Base-by-base conservation (phyloP, 2,113 vertebrate species). In the Psittacara wagleri region DNA sequence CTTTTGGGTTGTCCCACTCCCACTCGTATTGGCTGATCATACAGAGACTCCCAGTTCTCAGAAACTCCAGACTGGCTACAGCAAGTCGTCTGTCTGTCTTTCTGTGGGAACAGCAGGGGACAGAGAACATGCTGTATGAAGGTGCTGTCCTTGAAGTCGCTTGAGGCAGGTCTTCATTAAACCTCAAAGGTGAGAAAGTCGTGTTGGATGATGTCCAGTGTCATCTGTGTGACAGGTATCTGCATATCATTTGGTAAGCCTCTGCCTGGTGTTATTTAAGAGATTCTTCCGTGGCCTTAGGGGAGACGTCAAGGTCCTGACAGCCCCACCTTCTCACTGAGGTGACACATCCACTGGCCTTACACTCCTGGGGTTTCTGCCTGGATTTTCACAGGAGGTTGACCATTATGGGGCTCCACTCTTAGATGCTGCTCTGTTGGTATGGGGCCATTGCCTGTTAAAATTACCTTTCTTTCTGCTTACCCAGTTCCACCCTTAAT, bases 71-170 rank as follows among this genome's bases (percentile, higher is more conserved):
- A 23, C n/a, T 49, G 78, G 44, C 19, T n/a, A 14, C 54, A 23
- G 4, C 29, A 15, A 25, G 51, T 59, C 10, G 1, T 28, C 8
- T 41, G 66, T 24, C 76, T 17, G 3, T n/a, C 55, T 14, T 57
- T 57, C 20, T 22, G 33, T 59, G 55, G 20, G 33, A 70, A 33
- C 44, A 16, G 52, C 69, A 24, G 24, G 31, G 27, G 39, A 55
- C 0, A 0, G 51, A 44, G 29, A 25, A n/a, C 4, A 3, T 19
- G 10, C 37, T 23, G 31, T 54, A 4, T 4, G 23, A n/a, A 59
- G 27, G 19, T 66, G 23, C 0, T 37, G 17, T 31, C 37, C 43
- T 17, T 59, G 37, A 55, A 54, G 48, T 16, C 39, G 2, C 25
- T n/a, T 43, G 11, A 15, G 19, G 27, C 25, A 8, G 25, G 39